phyloP scores from a whole-genome alignment of 2,113 vertebrate genomes.

The Willisornis vidua region DNA sequence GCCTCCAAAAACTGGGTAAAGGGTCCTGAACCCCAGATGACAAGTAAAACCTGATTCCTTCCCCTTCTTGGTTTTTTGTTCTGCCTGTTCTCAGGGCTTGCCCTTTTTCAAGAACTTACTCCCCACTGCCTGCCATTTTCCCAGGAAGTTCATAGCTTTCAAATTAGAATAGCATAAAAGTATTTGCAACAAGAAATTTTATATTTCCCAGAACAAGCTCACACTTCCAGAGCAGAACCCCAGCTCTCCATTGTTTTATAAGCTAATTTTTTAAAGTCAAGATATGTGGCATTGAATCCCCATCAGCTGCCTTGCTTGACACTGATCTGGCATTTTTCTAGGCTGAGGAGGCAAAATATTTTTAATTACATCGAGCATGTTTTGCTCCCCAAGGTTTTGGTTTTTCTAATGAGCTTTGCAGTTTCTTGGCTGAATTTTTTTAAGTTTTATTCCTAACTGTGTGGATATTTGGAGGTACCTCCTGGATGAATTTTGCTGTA shows the following conservation, averaged over 20 bases:
- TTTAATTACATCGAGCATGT: conserved; percentile 2
- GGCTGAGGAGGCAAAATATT: background rate
- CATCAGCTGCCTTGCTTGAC: background rate
- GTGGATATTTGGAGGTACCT: background rate
- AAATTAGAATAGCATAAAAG: background rate
- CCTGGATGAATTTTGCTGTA: background rate
- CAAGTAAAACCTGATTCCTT: background rate
- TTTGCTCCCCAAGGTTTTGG: background rate
- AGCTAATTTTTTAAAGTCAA: background rate
- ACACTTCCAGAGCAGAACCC: background rate
- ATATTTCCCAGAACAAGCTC: background rate
- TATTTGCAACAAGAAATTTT: background rate
- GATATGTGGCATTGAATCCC: background rate
- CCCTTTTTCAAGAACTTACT: background rate
- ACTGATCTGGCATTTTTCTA: background rate
- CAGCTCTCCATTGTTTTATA: background rate
- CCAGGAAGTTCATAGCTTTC: background rate
- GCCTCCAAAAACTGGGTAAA: background rate
- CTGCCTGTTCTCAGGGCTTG: background rate
- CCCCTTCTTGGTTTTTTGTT: background rate
- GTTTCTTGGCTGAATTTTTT: background rate
- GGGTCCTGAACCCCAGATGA: rapidly evolving
- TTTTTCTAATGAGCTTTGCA: background rate
- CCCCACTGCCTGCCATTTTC: background rate
- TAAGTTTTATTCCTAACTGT: background rate